Conservation (phyloP, 2,797 vertebrate species). For the Ctenosaura bakeri region DNA sequence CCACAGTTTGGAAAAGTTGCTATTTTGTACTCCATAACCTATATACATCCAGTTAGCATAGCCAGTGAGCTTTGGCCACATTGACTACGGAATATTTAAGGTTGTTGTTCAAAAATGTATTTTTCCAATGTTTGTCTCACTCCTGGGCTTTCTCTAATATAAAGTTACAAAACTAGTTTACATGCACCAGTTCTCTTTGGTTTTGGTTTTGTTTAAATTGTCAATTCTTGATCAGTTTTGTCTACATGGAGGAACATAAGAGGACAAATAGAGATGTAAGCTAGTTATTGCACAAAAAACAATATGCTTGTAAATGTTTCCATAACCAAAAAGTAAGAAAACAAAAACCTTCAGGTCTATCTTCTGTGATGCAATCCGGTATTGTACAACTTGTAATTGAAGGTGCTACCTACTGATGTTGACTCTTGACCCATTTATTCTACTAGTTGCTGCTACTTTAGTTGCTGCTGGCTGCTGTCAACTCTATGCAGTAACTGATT, state of each 20-base stretch:
- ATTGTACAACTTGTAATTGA: not conserved
- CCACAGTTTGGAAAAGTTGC: not conserved
- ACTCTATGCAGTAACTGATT: too few species aligned
- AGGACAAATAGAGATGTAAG: constrained; percentile 48
- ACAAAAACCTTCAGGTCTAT: not conserved
- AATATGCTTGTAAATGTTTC: accelerated
- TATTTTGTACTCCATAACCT: not conserved
- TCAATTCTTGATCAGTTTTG: constrained; percentile 57
- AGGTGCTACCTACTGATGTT: not conserved
- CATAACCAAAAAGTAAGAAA: constrained; percentile 4
- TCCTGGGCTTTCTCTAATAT: not conserved
- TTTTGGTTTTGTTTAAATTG: constrained; percentile 59
- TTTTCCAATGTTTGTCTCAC: not conserved
- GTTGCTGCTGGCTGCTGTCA: too few species aligned
- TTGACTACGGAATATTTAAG: too few species aligned
- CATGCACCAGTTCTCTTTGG: constrained; percentile 55
- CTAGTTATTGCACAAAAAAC: constrained; percentile 44
- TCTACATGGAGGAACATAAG: constrained; percentile 48
- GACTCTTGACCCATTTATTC: too few species aligned
- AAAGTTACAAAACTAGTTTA: constrained; percentile 34
- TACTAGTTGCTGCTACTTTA: too few species aligned
- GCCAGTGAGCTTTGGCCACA: too few species aligned
- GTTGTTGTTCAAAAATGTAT: too few species aligned
- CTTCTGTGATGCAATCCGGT: not conserved
- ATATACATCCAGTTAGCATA: too few species aligned